Evolutionary conservation across 2,888 invertebrate species (phyloP).

Genomic region (Falcaria lacertinaria): DNA sequence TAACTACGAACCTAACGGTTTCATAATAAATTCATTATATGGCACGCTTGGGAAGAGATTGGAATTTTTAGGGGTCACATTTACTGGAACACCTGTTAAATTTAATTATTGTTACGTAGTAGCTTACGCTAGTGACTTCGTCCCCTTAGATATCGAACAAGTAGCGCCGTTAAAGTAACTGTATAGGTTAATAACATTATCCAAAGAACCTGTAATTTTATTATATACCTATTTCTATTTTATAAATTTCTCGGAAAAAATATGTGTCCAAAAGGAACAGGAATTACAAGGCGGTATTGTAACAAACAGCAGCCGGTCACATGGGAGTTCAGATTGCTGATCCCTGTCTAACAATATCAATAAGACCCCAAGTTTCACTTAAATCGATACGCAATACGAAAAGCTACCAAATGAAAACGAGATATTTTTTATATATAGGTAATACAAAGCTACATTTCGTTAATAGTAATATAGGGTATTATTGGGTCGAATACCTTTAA

Average conservation of each 20-base stretch:
- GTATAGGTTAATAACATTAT: too few relatives aligned
- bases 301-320: background rate
- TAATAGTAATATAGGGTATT: too few relatives aligned
- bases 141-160: too few relatives aligned
- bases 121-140: too few relatives aligned
- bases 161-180: too few relatives aligned
- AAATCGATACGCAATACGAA: slow-evolving; percentile 1
- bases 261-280: background rate
- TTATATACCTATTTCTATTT: too few relatives aligned
- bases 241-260: background rate
- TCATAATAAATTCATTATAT: slow-evolving; percentile 28
- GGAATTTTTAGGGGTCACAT: slow-evolving; percentile 2
- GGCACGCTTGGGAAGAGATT: slow-evolving; percentile 18
- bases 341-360: slow-evolving; percentile 1
- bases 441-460: background rate
- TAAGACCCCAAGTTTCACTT: background rate
- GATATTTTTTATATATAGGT: background rate
- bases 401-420: background rate
- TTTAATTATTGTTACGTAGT: too few relatives aligned
- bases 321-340: slow-evolving; percentile 1
- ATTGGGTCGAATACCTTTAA: too few relatives aligned
- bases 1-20: slow-evolving; percentile 49
- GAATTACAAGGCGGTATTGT: background rate
- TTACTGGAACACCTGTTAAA: too few relatives aligned
- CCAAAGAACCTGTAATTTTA: too few relatives aligned